phyloP scores from a whole-genome alignment of 1,140 invertebrate species.

The Drosophila subpulchrella region DNA sequence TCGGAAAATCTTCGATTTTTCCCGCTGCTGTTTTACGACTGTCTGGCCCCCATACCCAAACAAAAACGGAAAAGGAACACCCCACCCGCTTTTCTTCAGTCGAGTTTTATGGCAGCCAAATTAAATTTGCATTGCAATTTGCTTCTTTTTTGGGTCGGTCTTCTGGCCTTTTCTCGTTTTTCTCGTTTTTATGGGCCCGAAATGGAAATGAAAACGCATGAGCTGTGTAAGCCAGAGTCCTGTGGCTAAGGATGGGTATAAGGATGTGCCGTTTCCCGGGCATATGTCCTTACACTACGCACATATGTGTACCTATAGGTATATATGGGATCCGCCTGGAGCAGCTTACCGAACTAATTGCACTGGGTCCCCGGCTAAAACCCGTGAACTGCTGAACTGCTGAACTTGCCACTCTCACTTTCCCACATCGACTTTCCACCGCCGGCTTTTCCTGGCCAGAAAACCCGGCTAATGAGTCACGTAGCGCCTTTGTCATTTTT shows the following conservation, averaged over 20 bases:
- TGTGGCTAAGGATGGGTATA: conserved; percentile 26
- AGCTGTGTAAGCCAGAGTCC: conserved; percentile 40
- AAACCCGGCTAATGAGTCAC: conserved; percentile 66
- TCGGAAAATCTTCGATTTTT: conserved; percentile 24
- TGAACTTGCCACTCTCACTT: conserved; percentile 12
- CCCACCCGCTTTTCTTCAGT: conserved; percentile 4
- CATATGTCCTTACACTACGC: conserved; percentile 9
- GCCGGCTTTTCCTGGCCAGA: conserved; percentile 11
- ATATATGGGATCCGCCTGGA: conserved; percentile 17
- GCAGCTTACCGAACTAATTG: conserved; percentile 54
- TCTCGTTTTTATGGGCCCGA: conserved; percentile 48
- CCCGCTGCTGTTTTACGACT: conserved; percentile 38
- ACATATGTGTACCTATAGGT: conserved; percentile 3
- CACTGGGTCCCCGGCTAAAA: conserved; percentile 33
- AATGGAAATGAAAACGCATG: conserved; percentile 63
- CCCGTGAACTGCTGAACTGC: conserved; percentile 21
- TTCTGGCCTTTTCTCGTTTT: conserved; percentile 37
- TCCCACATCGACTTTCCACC: background rate
- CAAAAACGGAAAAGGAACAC: background rate
- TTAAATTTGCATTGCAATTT: conserved; percentile 79
- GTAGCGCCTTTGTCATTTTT: conserved; percentile 78
- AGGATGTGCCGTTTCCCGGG: conserved; percentile 13
- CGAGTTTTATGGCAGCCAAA: conserved; percentile 67
- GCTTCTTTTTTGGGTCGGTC: conserved; percentile 28
- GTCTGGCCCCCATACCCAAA: conserved; percentile 10